A percentile compares a stretch with the other conserved stretches of the same genome.
Conservation (phyloP, 1,140 invertebrate genomes). For the Drosophila lacteicornis region DNA sequence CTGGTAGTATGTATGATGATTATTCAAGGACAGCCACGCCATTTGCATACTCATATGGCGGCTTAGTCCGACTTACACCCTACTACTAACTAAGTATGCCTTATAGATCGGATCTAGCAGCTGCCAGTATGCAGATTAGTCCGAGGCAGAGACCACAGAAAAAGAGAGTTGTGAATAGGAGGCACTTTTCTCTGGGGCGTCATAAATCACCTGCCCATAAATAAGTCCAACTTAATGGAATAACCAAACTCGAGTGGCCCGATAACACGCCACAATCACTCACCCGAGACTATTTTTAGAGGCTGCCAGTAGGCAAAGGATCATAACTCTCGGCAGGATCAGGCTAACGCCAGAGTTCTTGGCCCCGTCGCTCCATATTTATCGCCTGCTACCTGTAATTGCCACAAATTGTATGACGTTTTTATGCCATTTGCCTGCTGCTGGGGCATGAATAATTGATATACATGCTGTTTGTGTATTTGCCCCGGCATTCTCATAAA, state of each 20-base stretch:
- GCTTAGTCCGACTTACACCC: slow-evolving; percentile 67
- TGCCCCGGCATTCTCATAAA: slow-evolving; percentile 58
- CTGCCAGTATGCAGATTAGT: slow-evolving; percentile 71
- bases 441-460: slow-evolving; percentile 72
- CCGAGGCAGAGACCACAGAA: slow-evolving; percentile 34
- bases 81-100: slow-evolving; percentile 38
- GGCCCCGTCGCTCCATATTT: slow-evolving; percentile 57
- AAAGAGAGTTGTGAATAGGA: slow-evolving; percentile 7
- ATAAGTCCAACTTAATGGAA: slow-evolving; percentile 75
- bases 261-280: slow-evolving; percentile 74
- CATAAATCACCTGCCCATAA: slow-evolving; percentile 77
- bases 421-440: slow-evolving; percentile 69
- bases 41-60: slow-evolving; percentile 71
- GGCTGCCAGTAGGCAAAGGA: slow-evolving; percentile 20
- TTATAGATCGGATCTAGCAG: slow-evolving; percentile 58
- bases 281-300: slow-evolving; percentile 73
- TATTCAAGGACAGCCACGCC: slow-evolving; percentile 59
- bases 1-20: slow-evolving; percentile 35
- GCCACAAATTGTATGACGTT: slow-evolving; percentile 81
- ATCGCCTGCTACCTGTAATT: slow-evolving; percentile 81
- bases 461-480: slow-evolving; percentile 76
- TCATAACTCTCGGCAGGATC: slow-evolving; percentile 44
- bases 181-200: slow-evolving; percentile 1
- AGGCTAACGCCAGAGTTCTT: slow-evolving; percentile 59
- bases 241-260: slow-evolving; percentile 34